Conservation (phyloP, 2,888 invertebrate species). For the Agonopterix arenella region DNA sequence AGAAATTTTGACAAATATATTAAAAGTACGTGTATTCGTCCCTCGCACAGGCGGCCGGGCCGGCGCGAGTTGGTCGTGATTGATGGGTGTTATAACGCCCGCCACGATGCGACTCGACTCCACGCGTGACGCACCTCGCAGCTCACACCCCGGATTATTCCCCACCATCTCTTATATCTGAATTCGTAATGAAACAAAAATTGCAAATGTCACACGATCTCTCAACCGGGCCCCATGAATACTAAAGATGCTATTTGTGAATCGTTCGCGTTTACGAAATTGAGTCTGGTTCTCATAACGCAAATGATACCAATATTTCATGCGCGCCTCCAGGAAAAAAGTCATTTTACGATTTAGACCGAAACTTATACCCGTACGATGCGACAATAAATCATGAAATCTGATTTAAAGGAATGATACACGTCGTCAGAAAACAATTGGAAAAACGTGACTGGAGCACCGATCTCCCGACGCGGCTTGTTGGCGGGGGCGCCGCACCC, state of each 20-base stretch:
- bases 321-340: conserved; percentile 31
- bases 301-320: conserved; percentile 60
- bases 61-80: conserved; percentile 27
- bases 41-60: conserved; percentile 15
- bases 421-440: conserved; percentile 76
- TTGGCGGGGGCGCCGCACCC: conserved; percentile 12
- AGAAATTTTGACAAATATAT: conserved; percentile 35
- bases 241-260: conserved; percentile 71
- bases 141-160: conserved; percentile 35
- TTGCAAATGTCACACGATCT: conserved; percentile 68
- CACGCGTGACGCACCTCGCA: conserved; percentile 1
- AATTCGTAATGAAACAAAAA: conserved; percentile 74
- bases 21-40: conserved; percentile 28
- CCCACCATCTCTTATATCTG: conserved; percentile 64
- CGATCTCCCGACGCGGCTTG: conserved; percentile 36
- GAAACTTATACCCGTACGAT: conserved; percentile 26
- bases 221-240: conserved; percentile 65
- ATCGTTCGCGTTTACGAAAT: conserved; percentile 60
- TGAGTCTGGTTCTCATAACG: conserved; percentile 54
- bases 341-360: conserved; percentile 34
- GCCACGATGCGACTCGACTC: conserved; percentile 6
- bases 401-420: conserved; percentile 73
- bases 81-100: conserved; percentile 35
- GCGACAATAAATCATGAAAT: conserved; percentile 58
- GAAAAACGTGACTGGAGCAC: conserved; percentile 63